Evolutionary conservation across 2,113 vertebrate genomes (phyloP).

Genomic region (Xerus inauris): DNA sequence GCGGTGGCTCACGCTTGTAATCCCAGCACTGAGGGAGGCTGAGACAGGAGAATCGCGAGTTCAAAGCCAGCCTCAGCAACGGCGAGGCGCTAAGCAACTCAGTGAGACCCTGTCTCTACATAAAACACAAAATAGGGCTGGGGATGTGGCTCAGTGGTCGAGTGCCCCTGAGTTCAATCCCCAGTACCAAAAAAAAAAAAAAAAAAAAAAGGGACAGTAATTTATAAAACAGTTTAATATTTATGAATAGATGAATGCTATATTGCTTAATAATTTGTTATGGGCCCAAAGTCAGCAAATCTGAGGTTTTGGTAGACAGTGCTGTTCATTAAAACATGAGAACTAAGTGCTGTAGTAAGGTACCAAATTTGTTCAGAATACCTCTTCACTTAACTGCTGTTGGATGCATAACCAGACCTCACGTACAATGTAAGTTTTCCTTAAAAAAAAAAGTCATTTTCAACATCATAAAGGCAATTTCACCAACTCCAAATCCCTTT

Average conservation of each 20-base stretch:
- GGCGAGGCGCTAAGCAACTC: no score
- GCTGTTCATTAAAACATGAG: not conserved
- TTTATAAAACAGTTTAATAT: not conserved
- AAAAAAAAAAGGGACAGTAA: constrained; percentile 28
- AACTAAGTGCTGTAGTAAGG: not conserved
- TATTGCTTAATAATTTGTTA: not conserved
- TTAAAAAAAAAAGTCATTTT: constrained; percentile 30
- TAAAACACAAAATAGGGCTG: no score
- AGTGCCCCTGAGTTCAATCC: no score
- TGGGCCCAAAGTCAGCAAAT: constrained; percentile 13
- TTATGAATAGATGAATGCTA: not conserved
- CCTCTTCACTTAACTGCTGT: not conserved
- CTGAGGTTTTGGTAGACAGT: not conserved
- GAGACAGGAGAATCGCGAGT: no score
- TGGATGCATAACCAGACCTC: not conserved
- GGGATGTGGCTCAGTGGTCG: no score
- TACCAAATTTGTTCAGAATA: not conserved
- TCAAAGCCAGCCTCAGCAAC: no score
- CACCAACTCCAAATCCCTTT: constrained; percentile 18
- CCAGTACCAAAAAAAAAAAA: no score
- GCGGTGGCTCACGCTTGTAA: no score
- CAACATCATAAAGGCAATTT: constrained; percentile 44
- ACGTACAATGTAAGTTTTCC: not conserved
- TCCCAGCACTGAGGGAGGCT: no score
- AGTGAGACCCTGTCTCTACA: no score